A percentile compares a stretch with the other conserved stretches of the same genome.
Conservation (phyloP, 2,888 invertebrate genomes). For the Mamestra brassicae region DNA sequence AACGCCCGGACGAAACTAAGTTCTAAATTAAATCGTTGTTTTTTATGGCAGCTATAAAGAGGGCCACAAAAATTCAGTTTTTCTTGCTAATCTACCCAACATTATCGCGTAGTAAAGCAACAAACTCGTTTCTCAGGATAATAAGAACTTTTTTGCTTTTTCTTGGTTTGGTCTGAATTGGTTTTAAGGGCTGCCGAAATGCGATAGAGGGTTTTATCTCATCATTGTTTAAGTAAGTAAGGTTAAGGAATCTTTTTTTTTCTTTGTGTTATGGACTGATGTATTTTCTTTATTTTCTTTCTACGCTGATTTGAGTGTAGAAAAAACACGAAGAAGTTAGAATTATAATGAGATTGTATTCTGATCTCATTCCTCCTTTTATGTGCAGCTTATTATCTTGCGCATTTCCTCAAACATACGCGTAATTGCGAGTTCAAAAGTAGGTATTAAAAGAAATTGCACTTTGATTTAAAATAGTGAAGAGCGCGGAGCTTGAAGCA, state of each 20-base stretch:
- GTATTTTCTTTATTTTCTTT: slow-evolving; percentile 14
- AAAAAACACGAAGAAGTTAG: not conserved
- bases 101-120: slow-evolving; percentile 51
- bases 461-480: not conserved
- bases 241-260: slow-evolving; percentile 15
- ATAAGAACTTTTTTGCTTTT: slow-evolving; percentile 14
- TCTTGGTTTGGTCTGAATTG: slow-evolving; percentile 24
- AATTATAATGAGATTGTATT: slow-evolving; percentile 15
- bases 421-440: not conserved
- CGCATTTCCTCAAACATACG: not conserved
- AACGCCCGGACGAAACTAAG: slow-evolving; percentile 51
- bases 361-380: not conserved
- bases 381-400: not conserved
- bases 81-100: slow-evolving; percentile 36
- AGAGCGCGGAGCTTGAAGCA: not conserved
- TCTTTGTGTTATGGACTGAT: not conserved
- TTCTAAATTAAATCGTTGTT: slow-evolving; percentile 50
- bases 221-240: slow-evolving; percentile 28
- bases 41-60: slow-evolving; percentile 46
- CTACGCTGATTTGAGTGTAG: not conserved
- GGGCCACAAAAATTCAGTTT: slow-evolving; percentile 44
- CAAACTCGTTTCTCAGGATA: slow-evolving; percentile 35
- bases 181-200: slow-evolving; percentile 39
- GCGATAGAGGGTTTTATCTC: slow-evolving; percentile 44
- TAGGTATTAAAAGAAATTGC: not conserved